phyloP scores from a whole-genome alignment of 1,140 invertebrate genomes.

The Drosophila melanica region DNA sequence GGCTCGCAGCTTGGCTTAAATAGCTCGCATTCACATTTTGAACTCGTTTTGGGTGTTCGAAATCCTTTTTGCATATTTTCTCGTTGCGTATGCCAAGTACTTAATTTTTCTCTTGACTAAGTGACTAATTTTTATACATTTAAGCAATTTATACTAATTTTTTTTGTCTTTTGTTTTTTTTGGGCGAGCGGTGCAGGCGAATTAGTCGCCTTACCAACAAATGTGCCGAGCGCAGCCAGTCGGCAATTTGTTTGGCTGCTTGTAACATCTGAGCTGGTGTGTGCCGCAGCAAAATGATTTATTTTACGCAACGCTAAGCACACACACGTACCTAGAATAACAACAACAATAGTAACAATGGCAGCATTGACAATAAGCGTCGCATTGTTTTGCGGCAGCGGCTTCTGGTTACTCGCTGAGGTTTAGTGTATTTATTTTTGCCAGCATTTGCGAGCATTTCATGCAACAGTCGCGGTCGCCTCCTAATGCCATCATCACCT shows the following conservation, averaged over 20 bases:
- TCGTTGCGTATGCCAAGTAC: constrained; percentile 53
- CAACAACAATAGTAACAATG: constrained; percentile 29
- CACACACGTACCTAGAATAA: constrained; percentile 63
- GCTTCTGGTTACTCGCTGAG: constrained; percentile 53
- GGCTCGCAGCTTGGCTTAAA: constrained; percentile 5
- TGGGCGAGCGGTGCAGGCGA: neutral
- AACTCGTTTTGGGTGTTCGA: constrained; percentile 12
- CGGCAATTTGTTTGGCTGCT: constrained; percentile 53
- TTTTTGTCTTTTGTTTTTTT: constrained; percentile 32
- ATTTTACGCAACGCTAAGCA: constrained; percentile 77
- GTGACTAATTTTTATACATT: constrained; percentile 79
- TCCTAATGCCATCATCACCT: constrained; percentile 55
- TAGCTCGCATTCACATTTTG: constrained; percentile 13
- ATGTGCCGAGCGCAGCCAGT: constrained; percentile 37
- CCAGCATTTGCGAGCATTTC: constrained; percentile 58
- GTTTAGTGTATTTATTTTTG: constrained; percentile 67
- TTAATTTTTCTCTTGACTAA: constrained; percentile 57
- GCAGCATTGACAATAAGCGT: constrained; percentile 57
- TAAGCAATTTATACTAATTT: constrained; percentile 50
- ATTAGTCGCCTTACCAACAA: neutral
- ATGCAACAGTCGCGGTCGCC: constrained; percentile 46
- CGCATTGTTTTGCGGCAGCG: constrained; percentile 70
- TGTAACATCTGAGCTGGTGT: constrained; percentile 44
- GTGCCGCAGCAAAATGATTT: constrained; percentile 75
- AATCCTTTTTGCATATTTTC: constrained; percentile 21